phyloP scores from a whole-genome alignment of 2,888 invertebrate species.

The Platycnemis pennipes region DNA sequence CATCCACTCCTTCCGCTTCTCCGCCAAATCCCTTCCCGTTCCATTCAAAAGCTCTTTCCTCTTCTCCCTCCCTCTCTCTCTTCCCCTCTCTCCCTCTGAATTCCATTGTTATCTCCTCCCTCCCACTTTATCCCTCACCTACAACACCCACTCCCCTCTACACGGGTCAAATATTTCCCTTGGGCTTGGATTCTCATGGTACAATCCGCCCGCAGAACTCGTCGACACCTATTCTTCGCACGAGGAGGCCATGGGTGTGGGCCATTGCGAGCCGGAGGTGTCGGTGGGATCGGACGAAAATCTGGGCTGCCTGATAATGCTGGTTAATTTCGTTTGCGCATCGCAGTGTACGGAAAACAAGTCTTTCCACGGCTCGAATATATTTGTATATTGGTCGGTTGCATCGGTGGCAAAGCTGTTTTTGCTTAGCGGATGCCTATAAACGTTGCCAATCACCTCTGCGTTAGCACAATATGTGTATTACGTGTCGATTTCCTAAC shows the following conservation, averaged over 20 bases:
- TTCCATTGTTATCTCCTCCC: background rate
- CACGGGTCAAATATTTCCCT: background rate
- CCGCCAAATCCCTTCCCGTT: background rate
- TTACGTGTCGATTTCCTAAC: too few relatives aligned
- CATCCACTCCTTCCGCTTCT: background rate
- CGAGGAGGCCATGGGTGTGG: background rate
- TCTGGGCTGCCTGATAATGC: background rate
- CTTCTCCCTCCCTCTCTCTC: background rate
- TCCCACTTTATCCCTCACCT: background rate
- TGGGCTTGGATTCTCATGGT: too few relatives aligned
- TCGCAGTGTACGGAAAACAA: background rate
- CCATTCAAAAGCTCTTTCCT: background rate
- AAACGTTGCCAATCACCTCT: background rate
- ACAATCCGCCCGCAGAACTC: too few relatives aligned
- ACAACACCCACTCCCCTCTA: background rate
- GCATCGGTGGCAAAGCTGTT: background rate
- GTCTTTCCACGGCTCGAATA: background rate
- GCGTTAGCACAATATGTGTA: too few relatives aligned
- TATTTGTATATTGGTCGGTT: background rate
- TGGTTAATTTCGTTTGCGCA: background rate
- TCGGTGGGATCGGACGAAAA: background rate
- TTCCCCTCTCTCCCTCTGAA: background rate
- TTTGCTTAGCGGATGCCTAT: background rate
- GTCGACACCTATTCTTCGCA: background rate
- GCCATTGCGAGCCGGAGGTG: background rate